Conservation (phyloP, 2,888 invertebrate genomes). For the Hydraecia micacea region DNA sequence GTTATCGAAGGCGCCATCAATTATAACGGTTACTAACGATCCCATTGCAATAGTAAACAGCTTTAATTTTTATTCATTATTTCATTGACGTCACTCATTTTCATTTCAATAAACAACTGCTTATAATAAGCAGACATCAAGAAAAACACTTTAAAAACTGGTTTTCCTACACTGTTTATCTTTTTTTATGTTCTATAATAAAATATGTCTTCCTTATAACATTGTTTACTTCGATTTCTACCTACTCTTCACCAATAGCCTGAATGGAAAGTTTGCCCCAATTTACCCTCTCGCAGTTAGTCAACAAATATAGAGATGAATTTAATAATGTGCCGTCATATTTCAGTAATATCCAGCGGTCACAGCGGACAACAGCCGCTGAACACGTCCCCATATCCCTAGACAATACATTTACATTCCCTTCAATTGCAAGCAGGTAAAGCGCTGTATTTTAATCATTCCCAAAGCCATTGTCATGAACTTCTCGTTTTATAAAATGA, state of each 20-base stretch:
- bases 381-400: conserved; percentile 26
- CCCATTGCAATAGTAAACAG: conserved; percentile 11
- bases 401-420: conserved; percentile 37
- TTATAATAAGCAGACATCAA: conserved; percentile 1
- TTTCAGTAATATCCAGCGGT: conserved; percentile 37
- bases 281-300: neutral
- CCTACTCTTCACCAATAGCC: neutral
- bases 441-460: conserved; percentile 51
- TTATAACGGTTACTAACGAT: conserved; percentile 1
- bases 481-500: conserved; percentile 21
- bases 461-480: conserved; percentile 22
- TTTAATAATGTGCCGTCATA: neutral
- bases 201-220: conserved; percentile 6
- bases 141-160: conserved; percentile 11
- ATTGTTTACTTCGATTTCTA: neutral
- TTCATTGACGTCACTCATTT: conserved; percentile 29
- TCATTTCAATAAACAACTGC: conserved; percentile 5
- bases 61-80: conserved; percentile 36
- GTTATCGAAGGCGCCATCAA: conserved; percentile 42
- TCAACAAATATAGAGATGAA: conserved; percentile 8
- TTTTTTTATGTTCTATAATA: neutral
- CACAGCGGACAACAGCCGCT: conserved; percentile 15
- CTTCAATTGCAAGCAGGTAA: conserved; percentile 46
- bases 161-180: conserved; percentile 20
- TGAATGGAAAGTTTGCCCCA: neutral